Evolutionary conservation across 2,113 vertebrate genomes (phyloP), one percentile per base, ranked within the genome.

Genomic region (Hypanus sabinus): DNA sequence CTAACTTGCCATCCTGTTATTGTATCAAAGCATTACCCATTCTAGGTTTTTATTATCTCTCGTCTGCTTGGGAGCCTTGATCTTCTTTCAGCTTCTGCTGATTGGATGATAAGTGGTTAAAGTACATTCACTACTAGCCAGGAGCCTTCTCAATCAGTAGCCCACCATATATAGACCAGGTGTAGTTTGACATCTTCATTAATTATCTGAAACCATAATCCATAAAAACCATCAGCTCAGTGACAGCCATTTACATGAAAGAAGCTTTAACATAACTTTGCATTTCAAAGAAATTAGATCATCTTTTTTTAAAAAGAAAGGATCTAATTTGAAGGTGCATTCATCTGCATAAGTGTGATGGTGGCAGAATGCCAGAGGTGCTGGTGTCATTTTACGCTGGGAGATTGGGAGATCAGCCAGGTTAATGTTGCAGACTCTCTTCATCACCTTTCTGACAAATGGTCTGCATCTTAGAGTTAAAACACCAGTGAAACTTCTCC

Each of bases 241-340:
- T 71, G 33, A 92, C 70, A 93, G 70, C 24, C 36, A 93, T 46
- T 93, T 93, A 38, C 70, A 93, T 93, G 91, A 93, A 93, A 93
- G 91, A 93, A 30, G 68, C 70, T 93, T 93, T 93, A 93, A 70
- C 65, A 93, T 93, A 93, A 93, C 91, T 93, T 93, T 93, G 70
- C 91, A 93, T 71, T 93, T 93, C 91, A 93, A 93, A 93, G 68
- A 73, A 93, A 93, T 33, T 20, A n/a, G 60, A 90, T 90, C 16
- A 93, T 38, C n/a, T 93, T 11, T 73, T 73, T 93, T 93, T 20
- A 55, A 46, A 93, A 93, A 73, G 38, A 46, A 75, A 38, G 68
- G 91, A 93, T 75, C 36, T 93, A 93, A 93, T 93, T 75, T 93
- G 36, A 93, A 93, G 68, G 36, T 36, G 71, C 70, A 73, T 93